phyloP scores from a whole-genome alignment of 2,888 invertebrate species.

The Tachystola acroxantha region DNA sequence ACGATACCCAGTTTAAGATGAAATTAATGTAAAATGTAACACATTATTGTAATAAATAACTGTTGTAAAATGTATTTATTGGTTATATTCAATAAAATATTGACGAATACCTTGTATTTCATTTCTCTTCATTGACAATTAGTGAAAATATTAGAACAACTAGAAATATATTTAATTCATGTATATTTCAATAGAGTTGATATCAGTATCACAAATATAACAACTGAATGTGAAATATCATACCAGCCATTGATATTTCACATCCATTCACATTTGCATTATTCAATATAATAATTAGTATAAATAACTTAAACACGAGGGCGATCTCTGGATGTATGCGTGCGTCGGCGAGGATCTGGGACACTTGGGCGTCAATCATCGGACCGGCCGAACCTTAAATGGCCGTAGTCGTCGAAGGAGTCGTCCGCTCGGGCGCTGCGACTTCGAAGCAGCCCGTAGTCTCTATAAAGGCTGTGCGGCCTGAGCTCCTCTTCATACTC shows the following conservation, averaged over 20 bases:
- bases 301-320: conserved; percentile 7
- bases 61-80: conserved; percentile 78
- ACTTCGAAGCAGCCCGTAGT: conserved; percentile 76
- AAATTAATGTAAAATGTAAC: conserved; percentile 40
- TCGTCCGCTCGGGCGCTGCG: conserved; percentile 72
- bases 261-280: conserved; percentile 10
- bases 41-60: conserved; percentile 56
- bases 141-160: neutral
- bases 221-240: conserved; percentile 37
- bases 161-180: neutral
- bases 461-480: conserved; percentile 62
- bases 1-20: conserved; percentile 36
- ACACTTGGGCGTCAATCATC: conserved; percentile 52
- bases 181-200: neutral
- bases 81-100: conserved; percentile 61
- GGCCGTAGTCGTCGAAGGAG: conserved; percentile 86
- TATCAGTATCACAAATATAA: conserved; percentile 1
- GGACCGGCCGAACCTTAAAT: conserved; percentile 84
- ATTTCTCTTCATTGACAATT: conserved; percentile 2
- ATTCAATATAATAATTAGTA: too few relatives aligned
- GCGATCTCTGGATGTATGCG: conserved; percentile 18
- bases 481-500: conserved; percentile 59
- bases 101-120: conserved; percentile 29
- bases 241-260: conserved; percentile 56
- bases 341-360: conserved; percentile 9